phyloP scores from a whole-genome alignment of 2,113 vertebrate species.

The Promerops cafer region DNA sequence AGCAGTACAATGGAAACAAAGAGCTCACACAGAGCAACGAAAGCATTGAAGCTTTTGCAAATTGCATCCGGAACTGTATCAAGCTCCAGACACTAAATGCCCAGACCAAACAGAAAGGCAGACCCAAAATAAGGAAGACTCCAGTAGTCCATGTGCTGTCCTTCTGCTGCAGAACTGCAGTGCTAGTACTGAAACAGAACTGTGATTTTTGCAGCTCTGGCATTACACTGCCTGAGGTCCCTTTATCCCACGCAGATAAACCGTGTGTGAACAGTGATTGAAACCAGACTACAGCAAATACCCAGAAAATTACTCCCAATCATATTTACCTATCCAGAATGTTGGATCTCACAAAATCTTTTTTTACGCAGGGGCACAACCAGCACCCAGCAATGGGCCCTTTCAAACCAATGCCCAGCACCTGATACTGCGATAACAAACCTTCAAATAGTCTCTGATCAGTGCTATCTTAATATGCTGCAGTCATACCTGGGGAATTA shows the following conservation, averaged over 20 bases:
- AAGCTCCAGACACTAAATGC: not conserved
- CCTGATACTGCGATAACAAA: not conserved
- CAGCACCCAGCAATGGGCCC: not conserved
- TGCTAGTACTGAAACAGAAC: not conserved
- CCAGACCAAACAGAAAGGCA: not conserved
- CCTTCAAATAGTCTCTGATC: not conserved
- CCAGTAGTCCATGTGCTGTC: not conserved
- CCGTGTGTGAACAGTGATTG: accelerated
- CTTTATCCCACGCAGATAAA: not conserved
- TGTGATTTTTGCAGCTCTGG: not conserved
- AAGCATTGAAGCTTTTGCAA: not conserved
- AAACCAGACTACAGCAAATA: not conserved
- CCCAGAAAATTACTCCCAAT: not conserved
- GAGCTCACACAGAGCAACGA: not conserved
- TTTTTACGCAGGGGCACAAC: not conserved
- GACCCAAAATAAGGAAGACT: not conserved
- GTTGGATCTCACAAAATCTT: not conserved
- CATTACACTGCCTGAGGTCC: not conserved
- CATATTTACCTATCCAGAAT: not conserved
- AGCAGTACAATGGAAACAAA: not conserved
- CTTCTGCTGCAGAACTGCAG: not conserved
- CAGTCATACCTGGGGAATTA: not conserved
- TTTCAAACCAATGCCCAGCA: not conserved
- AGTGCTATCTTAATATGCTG: not conserved
- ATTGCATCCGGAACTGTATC: not conserved